Conservation (phyloP, 2,797 vertebrate genomes). For the Lacerta bilineata region DNA sequence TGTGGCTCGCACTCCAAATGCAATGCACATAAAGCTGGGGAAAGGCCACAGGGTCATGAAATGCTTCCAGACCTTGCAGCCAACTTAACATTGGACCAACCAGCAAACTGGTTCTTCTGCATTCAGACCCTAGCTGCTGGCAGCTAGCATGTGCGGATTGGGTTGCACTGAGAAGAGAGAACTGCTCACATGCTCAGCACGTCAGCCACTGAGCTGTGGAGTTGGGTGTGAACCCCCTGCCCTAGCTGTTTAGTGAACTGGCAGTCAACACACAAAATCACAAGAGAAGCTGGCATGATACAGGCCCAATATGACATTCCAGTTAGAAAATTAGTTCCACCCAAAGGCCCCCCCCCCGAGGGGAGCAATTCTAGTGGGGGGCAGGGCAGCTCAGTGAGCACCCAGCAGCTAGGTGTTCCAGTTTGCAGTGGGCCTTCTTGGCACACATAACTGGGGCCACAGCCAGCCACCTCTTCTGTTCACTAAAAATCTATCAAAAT, state of each 20-base stretch:
- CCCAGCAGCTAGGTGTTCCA: not conserved
- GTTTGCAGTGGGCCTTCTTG: not conserved
- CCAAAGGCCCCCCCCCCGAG: too few species aligned
- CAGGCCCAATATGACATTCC: not conserved
- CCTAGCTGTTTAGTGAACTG: not conserved
- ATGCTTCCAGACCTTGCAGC: not conserved
- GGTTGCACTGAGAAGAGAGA: not conserved
- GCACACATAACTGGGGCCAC: not conserved
- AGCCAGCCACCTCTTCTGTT: not conserved
- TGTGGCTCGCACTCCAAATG: not conserved
- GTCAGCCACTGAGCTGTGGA: not conserved
- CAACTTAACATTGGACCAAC: not conserved
- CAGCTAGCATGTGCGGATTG: conserved; percentile 5
- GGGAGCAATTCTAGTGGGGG: not conserved
- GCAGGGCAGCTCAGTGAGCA: not conserved
- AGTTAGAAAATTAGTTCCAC: not conserved
- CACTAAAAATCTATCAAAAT: too few species aligned
- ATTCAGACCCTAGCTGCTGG: conserved; percentile 11
- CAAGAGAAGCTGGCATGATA: not conserved
- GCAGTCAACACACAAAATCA: not conserved
- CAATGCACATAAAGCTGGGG: not conserved
- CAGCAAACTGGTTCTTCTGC: conserved; percentile 38
- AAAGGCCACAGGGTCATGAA: not conserved
- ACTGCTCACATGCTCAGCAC: not conserved
- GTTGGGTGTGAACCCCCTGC: not conserved